A percentile compares a stretch with the other conserved stretches of the same genome.
Conservation (phyloP, 2,113 vertebrate species). For the Mungos mungo region DNA sequence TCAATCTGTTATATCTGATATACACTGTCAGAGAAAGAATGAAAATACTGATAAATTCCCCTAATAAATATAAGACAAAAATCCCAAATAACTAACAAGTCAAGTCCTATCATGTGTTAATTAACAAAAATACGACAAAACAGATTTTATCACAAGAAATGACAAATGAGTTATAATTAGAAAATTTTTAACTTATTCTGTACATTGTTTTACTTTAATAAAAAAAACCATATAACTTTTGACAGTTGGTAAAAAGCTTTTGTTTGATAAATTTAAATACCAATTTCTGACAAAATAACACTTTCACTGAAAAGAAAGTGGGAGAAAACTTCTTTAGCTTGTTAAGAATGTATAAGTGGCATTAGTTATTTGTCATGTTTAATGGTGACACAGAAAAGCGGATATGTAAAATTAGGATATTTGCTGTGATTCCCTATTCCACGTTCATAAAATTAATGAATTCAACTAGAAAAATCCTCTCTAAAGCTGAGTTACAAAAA, state of each 20-base stretch:
- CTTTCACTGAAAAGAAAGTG: background rate
- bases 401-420: background rate
- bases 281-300: background rate
- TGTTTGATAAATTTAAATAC: background rate
- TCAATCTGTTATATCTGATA: background rate
- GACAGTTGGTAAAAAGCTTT: background rate
- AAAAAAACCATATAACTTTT: background rate
- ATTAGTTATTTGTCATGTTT: background rate
- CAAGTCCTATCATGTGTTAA: background rate
- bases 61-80: background rate
- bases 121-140: background rate
- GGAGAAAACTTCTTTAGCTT: background rate
- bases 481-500: background rate
- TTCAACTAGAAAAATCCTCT: background rate
- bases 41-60: background rate
- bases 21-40: background rate
- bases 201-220: background rate
- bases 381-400: background rate
- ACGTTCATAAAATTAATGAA: background rate
- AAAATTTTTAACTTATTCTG: background rate
- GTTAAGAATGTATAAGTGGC: background rate
- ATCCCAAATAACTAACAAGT: slow-evolving; percentile 27
- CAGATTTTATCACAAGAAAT: slow-evolving; percentile 2
- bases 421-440: background rate
- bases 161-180: background rate